phyloP scores from a whole-genome alignment of 2,797 vertebrate genomes.

The Falco peregrinus region DNA sequence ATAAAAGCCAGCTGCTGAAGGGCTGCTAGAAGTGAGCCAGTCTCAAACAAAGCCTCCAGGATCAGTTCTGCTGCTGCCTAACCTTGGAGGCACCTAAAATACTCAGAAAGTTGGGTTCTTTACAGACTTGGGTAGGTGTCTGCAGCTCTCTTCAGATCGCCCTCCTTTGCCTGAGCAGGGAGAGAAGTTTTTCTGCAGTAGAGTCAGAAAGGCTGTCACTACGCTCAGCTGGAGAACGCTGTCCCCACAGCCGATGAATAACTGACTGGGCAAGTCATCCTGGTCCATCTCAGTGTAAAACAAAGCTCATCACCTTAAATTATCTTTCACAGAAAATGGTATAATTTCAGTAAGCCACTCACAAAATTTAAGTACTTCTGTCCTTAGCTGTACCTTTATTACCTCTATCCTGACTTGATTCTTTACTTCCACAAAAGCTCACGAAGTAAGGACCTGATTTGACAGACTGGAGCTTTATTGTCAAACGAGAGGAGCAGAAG shows the following conservation, averaged over 20 bases:
- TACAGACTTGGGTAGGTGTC: background rate
- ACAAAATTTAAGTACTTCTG: background rate
- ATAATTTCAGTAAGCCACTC: background rate
- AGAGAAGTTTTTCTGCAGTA: background rate
- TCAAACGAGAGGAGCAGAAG: background rate
- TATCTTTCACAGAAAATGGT: background rate
- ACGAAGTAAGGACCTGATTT: background rate
- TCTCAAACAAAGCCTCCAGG: background rate
- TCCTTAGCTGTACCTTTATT: background rate
- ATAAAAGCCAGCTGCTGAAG: rapidly evolving
- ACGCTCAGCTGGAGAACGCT: background rate
- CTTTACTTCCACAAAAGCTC: background rate
- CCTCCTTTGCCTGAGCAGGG: background rate
- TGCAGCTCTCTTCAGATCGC: background rate
- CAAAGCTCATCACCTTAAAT: background rate
- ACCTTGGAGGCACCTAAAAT: background rate
- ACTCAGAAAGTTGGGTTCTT: background rate
- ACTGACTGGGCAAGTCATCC: background rate
- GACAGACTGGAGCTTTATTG: background rate
- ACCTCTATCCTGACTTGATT: background rate
- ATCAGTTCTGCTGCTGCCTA: background rate
- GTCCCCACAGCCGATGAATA: background rate
- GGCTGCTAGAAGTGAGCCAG: background rate
- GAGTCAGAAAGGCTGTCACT: background rate
- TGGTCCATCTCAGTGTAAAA: background rate